Evolutionary conservation across 2,113 vertebrate species (phyloP), one percentile per base, ranked within the genome.

Genomic region (Brachyhypopomus occidentalis): DNA sequence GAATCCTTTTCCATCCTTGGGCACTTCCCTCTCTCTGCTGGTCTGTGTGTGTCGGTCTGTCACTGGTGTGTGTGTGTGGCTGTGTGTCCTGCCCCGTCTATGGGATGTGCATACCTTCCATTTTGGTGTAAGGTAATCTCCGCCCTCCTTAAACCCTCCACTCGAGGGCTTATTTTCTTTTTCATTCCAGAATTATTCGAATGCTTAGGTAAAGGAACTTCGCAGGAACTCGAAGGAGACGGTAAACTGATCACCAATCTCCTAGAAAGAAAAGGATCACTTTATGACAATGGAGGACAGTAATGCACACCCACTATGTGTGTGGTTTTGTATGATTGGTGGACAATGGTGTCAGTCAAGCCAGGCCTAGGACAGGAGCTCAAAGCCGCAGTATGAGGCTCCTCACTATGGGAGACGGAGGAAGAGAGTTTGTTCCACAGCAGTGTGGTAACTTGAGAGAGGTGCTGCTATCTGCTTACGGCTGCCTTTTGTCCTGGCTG

Each of bases 401-500:
- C 73, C 23, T 71, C 64, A 45, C 69, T 56, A 69, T 38, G 25
- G 22, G 58, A 63, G 58, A 41, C 27, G 6, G 59, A 60, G 64
- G 17, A 55, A 74, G 56, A 45, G 77, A 74, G 72, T 72, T 72
- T 64, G 80, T 77, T 70, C 67, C 60, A 75, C 41, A 75, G 38
- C 64, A 4, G 71, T 5, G n/a, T 5, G 22, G 76, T 77, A 84
- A 86, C 67, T 56, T 23, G 83, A 84, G 79, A 72, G 64, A 48
- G 62, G 19, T 14, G 59, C 12, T 8, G 73, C 71, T 73, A 77
- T 84, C 77, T 66, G 64, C 72, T 86, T 80, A 74, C 83, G 70
- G 56, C 78, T 75, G 64, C 75, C 20, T 86, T 30, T 80, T 84
- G 80, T 86, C 69, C 77, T 34, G 69, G 62, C 77, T 59, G 78